Evolutionary conservation across 2,797 vertebrate species (phyloP).

Genomic region (Pelobates cultripes): DNA sequence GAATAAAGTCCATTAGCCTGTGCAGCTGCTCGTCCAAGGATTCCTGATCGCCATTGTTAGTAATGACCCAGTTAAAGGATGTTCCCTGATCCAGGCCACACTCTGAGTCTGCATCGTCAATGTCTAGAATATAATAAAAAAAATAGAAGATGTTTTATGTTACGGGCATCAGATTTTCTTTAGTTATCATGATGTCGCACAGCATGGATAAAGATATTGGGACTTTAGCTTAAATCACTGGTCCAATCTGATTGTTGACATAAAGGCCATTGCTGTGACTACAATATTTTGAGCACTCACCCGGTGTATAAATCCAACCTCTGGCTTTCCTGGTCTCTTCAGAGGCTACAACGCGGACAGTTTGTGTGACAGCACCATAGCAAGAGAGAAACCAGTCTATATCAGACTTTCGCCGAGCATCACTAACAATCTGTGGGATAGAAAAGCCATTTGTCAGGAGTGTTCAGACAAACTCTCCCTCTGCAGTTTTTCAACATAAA

Average conservation of each 20-base stretch:
- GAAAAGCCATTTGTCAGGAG: no score
- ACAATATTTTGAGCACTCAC: slow-evolving; percentile 61
- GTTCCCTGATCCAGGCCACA: slow-evolving; percentile 86
- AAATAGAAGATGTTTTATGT: no score
- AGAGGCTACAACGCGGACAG: slow-evolving; percentile 77
- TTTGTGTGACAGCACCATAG: slow-evolving; percentile 70
- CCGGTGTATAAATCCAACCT: slow-evolving; percentile 84
- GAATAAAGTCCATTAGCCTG: slow-evolving; percentile 61
- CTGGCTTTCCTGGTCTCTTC: slow-evolving; percentile 78
- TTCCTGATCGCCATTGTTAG: slow-evolving; percentile 73
- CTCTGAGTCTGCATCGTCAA: slow-evolving; percentile 88
- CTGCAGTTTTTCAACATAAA: not conserved
- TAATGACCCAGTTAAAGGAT: slow-evolving; percentile 82
- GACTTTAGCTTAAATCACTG: no score
- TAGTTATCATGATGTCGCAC: no score
- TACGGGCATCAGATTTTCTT: no score
- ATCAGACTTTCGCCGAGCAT: slow-evolving; percentile 80
- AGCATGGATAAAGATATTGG: no score
- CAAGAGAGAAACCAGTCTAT: slow-evolving; percentile 81
- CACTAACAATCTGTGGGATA: slow-evolving; percentile 81
- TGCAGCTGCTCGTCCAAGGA: slow-evolving; percentile 76
- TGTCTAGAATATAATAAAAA: slow-evolving; percentile 67
- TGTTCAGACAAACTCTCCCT: not conserved
- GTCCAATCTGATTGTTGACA: not conserved
- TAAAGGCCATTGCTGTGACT: not conserved